Evolutionary conservation across 2,113 vertebrate genomes (phyloP), one percentile per base, ranked within the genome.

Genomic region (Spea bombifrons): DNA sequence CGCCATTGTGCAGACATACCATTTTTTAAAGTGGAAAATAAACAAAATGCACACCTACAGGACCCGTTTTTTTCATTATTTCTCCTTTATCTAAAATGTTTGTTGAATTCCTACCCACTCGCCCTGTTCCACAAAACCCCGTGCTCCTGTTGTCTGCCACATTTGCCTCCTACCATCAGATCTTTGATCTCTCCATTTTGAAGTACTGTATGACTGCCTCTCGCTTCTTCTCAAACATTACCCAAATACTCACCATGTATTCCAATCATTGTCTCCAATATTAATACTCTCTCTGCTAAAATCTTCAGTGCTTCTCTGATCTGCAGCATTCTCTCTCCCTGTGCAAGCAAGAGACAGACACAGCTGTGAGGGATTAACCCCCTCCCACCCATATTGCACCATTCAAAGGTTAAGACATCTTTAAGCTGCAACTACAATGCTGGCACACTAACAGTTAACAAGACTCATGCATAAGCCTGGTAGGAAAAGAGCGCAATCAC

Each of bases 261-360:
- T 96, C 97, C 97, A 91, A 98, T 99, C 96, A 98, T 97, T 94
- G 97, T 97, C 92, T 98, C 97, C 90, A 99, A 95, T 95, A 98
- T 98, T 95, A 98, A 97, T 95, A 99, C 97, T 95, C 97, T 95
- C 90, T 99, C 97, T 15, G 96, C 97, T 96, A 98, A 96, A 92
- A 99, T 99, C 96, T 99, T 99, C 93, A 99, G 94, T 71, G 96
- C 97, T 92, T 99, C 96, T 83, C 96, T 97, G 91, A 99, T 97
- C 90, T 97, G 97, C 92, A 96, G 97, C 93, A 98, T 95, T 83
- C 96, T 96, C 92, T 98, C 96, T 92, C 97, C 96, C 97, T 98
- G 96, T 81, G 91, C 88, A 95, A 91, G 89, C 96, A 94, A 97
- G 94, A 97, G 95, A 96, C 94, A 96, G 94, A 96, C 94, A 94